Percentiles rank a stretch among this genome's conserved stretches.
Evolutionary conservation across 2,888 invertebrate species (phyloP).

Genomic region (Agrenia bidenticulata): DNA sequence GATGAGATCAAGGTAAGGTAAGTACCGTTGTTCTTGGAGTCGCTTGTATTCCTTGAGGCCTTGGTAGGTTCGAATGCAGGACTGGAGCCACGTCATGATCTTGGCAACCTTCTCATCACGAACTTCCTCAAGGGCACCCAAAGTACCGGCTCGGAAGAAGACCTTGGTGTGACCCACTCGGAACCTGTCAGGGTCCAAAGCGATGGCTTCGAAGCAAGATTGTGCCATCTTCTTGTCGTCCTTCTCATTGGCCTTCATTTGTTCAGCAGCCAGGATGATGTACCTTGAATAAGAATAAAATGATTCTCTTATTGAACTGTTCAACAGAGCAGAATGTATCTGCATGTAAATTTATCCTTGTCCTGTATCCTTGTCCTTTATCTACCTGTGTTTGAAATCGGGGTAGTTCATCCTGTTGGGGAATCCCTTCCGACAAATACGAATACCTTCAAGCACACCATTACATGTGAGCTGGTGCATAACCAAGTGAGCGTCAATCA

Average conservation of each 20-base stretch:
- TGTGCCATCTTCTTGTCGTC: conserved; percentile 81
- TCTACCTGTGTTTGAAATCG: conserved; percentile 98
- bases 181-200: conserved; percentile 90
- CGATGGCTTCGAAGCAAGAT: conserved; percentile 81
- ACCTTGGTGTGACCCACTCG: conserved; percentile 99
- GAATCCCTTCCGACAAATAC: conserved; percentile 99
- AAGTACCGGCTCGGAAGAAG: conserved; percentile 79
- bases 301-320: too few relatives aligned
- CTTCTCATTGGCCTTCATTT: conserved; percentile 73
- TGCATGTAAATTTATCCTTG: too few relatives aligned
- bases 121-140: conserved; percentile 99
- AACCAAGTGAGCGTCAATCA: conserved; percentile 97
- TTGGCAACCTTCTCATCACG: conserved; percentile 98
- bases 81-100: conserved; percentile 97
- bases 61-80: conserved; percentile 85
- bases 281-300: too few relatives aligned
- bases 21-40: conserved; percentile 74
- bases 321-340: too few relatives aligned
- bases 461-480: conserved; percentile 99
- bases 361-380: too few relatives aligned
- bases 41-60: conserved; percentile 61
- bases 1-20: background rate
- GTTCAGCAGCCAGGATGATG: conserved; percentile 97
- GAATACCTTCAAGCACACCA: conserved; percentile 99
- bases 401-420: conserved; percentile 99